These are phyloP conservation scores for Phragmatobia fuliginosa DNA, from an alignment of 2,888 invertebrate genomes.

Conservation along the genomic window DNA sequence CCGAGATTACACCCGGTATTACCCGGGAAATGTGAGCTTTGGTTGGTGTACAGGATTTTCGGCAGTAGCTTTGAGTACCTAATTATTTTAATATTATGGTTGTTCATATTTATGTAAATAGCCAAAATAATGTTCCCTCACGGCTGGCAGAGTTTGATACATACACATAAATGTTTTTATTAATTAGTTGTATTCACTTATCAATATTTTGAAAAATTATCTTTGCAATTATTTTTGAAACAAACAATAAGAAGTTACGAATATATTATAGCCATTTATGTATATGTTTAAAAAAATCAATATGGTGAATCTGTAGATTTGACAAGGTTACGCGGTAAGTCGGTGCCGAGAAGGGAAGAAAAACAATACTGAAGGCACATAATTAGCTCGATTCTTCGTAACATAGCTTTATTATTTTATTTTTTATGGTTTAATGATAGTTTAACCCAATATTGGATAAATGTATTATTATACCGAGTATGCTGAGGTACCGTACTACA, in stretches of 20 bases:
- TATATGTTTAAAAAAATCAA: background rate
- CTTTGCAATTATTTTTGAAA: background rate
- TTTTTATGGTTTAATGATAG: too few relatives aligned
- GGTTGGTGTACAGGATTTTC: slow-evolving; percentile 62
- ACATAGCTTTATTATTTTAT: too few relatives aligned
- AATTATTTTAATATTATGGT: slow-evolving; percentile 56
- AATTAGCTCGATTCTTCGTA: too few relatives aligned
- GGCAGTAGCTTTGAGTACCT: slow-evolving; percentile 58
- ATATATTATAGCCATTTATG: too few relatives aligned
- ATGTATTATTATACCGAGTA: too few relatives aligned
- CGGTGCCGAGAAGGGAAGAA: too few relatives aligned
- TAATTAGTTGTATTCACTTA: slow-evolving; percentile 15
- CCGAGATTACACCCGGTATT: slow-evolving; percentile 76
- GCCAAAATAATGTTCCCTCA: slow-evolving; percentile 34
- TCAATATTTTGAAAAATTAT: slow-evolving; percentile 5
- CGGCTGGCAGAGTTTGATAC: slow-evolving; percentile 37
- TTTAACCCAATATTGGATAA: too few relatives aligned
- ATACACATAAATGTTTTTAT: slow-evolving; percentile 31
- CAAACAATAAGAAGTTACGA: too few relatives aligned
- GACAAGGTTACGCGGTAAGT: too few relatives aligned
- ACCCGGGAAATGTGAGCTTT: slow-evolving; percentile 72
- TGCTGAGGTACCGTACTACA: background rate
- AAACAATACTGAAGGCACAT: too few relatives aligned
- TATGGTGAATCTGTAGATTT: too few relatives aligned
- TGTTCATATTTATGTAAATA: slow-evolving; percentile 43